Base-by-base conservation (phyloP, 1,140 invertebrate species). In the Dufourea novaeangliae region DNA sequence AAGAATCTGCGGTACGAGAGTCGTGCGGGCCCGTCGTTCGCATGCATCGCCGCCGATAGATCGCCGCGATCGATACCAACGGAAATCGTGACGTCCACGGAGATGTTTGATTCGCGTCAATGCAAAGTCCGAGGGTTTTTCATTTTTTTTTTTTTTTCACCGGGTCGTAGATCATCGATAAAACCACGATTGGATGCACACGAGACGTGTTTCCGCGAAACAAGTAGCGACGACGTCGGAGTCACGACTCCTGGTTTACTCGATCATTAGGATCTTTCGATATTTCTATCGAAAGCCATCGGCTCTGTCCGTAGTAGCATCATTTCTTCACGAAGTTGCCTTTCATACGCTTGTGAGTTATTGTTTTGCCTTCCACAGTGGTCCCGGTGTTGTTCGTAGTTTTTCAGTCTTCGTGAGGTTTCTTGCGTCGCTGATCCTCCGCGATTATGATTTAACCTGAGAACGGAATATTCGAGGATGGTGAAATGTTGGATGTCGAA, bases 171-270 rank as follows among this genome's bases (percentile, higher is more conserved):
- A 74, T 73, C 54, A 79, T 75, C 63, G 78, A 75, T 79, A 75
- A 56, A 61, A 29, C n/a, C 14, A 25, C 25, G 44, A 39, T 8
- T 64, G 39, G 73, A 77, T 66, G 56, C 25, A 56, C 22, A 34
- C 39, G 27, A 57, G 44, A 64, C 57, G 67, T n/a, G n/a, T 63
- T 77, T 46, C 75, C 32, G 67, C 5, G 77, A 72, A 82, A 74
- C 72, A 46, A 57, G 56, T 76, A 74, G 75, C 80, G 72, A 66
- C 80, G 50, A 69, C 46, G 64, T 66, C 17, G 37, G 41, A 78
- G 79, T 84, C 86, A 86, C 82, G 84, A 87, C 84, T 86, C 76
- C 84, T 78, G 83, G 20, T 86, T 87, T 75, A 69, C 29, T 44
- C 34, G 62, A 70, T 57, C 74, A 86, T 82, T 77, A 83, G 63